Evolutionary conservation across 1,140 invertebrate species (phyloP).

Genomic region (Idris sp.): DNA sequence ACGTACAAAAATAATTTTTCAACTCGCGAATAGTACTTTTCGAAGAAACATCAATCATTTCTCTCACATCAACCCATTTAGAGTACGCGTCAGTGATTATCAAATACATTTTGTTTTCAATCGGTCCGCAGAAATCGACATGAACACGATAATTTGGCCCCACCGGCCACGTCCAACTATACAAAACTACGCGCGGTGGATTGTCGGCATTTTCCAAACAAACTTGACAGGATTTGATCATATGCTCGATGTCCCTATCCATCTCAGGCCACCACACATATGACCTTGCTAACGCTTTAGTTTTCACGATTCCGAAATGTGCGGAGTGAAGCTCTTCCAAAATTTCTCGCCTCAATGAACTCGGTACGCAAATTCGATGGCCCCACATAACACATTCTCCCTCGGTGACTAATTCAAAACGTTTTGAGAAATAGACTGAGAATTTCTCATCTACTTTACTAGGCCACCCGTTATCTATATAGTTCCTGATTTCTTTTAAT

Average conservation of each 20-base stretch:
- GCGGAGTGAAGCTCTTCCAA: constrained; percentile 71
- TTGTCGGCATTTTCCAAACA: constrained; percentile 56
- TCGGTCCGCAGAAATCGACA: constrained; percentile 65
- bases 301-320: constrained; percentile 67
- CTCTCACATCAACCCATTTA: constrained; percentile 63
- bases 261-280: constrained; percentile 54
- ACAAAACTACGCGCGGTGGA: constrained; percentile 54
- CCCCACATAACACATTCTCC: constrained; percentile 22
- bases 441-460: too few relatives aligned
- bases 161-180: constrained; percentile 60
- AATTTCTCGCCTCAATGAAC: constrained; percentile 20
- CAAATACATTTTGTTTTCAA: constrained; percentile 62
- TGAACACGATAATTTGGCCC: constrained; percentile 64
- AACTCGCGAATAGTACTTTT: constrained; percentile 18
- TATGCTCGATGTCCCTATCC: constrained; percentile 46
- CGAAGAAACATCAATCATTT: constrained; percentile 53
- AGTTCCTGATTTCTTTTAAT: neutral
- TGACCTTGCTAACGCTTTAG: too few relatives aligned
- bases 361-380: constrained; percentile 11
- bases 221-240: constrained; percentile 40
- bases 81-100: constrained; percentile 63
- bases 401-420: constrained; percentile 18
- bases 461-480: neutral
- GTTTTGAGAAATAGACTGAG: too few relatives aligned
- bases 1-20: constrained; percentile 17